Base-by-base conservation (phyloP, 2,113 vertebrate genomes). In the Petaurus breviceps region DNA sequence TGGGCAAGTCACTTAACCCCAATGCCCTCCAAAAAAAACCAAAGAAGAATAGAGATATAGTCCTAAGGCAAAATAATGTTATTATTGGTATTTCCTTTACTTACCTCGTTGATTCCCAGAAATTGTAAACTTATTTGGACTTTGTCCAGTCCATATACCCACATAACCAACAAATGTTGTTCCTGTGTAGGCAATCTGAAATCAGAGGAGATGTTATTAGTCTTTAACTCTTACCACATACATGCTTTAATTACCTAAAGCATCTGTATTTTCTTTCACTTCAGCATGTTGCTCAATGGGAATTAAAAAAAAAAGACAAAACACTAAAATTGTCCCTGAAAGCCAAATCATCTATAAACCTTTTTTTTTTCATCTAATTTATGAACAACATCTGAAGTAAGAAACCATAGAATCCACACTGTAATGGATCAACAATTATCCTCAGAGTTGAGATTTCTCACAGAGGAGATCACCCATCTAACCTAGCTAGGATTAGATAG, bases 131-230 rank as follows among this genome's bases (percentile, higher is more conserved):
- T 99, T 99, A 94, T 99, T 97, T 0, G 99, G 99, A 95, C 99
- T 99, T 92, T 99, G 99, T 51, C 99, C 99, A 0, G 99, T 99
- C 99, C 99, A 99, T 92, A 99, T 94, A 6, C 99, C 99, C 0
- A 99, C 98, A 0, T 99, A 99, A 46, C 99, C 99, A 22, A 99
- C 89, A 95, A 99, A 99, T 0, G 99, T 99, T 0, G 99, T 99
- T 95, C 99, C 99, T 51, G 95, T 99, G 97, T 99, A 99, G 0
- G 98, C 98, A 24, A 99, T 95, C 99, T 99, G 98, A 47, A 97
- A 97, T 0, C 93, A 91, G 95, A 54, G 23, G 37, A 97, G 84
- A 90, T 0, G 0, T 5, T 0, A n/a, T 25, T 2, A 68, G 51
- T 51, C 97, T 12, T 97, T 9, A 11, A 31, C 19, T 94, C 16